Evolutionary conservation across 2,888 invertebrate species (phyloP).

Genomic region (Ellobium chinense): DNA sequence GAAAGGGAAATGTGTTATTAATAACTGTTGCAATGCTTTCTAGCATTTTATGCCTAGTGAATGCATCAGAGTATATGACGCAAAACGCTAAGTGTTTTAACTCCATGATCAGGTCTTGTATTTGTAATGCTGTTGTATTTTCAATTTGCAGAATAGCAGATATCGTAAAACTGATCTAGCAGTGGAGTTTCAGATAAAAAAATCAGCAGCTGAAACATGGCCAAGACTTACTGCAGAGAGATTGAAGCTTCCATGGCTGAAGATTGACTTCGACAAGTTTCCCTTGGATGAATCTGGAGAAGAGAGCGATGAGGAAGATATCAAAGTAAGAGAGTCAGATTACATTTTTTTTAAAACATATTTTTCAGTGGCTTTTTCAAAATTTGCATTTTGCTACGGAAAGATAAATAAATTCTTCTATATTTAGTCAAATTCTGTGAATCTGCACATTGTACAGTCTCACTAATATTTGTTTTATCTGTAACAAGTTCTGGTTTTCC

Average conservation of each 20-base stretch:
- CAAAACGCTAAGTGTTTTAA: not conserved
- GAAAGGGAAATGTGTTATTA: too few species aligned
- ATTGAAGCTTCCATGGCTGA: slow-evolving; percentile 93
- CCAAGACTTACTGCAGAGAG: slow-evolving; percentile 89
- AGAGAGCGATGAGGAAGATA: slow-evolving; percentile 33
- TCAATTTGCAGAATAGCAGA: slow-evolving; percentile 64
- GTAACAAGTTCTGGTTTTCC: too few species aligned
- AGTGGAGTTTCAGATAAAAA: slow-evolving; percentile 87
- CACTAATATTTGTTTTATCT: too few species aligned
- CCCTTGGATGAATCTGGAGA: slow-evolving; percentile 85
- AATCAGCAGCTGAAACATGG: slow-evolving; percentile 87
- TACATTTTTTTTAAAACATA: not conserved
- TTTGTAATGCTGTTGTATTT: too few species aligned
- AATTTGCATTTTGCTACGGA: too few species aligned
- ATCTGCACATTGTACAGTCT: too few species aligned
- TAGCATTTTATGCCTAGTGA: not conserved
- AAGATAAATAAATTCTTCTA: too few species aligned
- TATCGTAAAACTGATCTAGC: slow-evolving; percentile 85
- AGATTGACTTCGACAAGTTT: slow-evolving; percentile 96
- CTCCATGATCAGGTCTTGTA: too few species aligned
- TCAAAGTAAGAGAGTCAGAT: slow-evolving; percentile 5
- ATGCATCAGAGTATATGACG: not conserved
- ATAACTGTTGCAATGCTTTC: too few species aligned
- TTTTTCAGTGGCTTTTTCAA: not conserved
- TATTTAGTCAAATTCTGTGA: too few species aligned